phyloP scores from a whole-genome alignment of 1,140 invertebrate species.

The Rhopalosiphum padi region DNA sequence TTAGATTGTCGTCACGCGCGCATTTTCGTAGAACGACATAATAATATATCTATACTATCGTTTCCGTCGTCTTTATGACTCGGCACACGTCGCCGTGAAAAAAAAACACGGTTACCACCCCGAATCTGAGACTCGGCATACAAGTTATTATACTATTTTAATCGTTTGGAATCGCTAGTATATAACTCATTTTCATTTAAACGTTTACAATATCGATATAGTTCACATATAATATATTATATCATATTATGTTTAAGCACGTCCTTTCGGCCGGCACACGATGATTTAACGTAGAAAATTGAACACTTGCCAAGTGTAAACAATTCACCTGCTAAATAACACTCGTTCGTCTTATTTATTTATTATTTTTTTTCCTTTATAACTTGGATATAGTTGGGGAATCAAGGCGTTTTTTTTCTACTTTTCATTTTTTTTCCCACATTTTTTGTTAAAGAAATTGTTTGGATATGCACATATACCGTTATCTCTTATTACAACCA shows the following conservation, averaged over 20 bases:
- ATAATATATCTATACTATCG: not conserved
- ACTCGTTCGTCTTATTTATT: not conserved
- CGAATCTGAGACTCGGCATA: not conserved
- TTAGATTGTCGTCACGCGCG: not conserved
- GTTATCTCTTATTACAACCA: not conserved
- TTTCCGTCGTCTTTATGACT: not conserved
- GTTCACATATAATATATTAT: not conserved
- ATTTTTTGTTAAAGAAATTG: not conserved
- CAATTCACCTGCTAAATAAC: slow-evolving; percentile 32
- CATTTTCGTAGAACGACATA: not conserved
- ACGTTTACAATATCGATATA: not conserved
- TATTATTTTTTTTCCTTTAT: not conserved
- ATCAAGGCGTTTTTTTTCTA: not conserved
- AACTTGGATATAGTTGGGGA: not conserved
- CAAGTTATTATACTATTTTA: not conserved
- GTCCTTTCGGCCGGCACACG: not conserved
- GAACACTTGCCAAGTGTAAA: slow-evolving; percentile 2
- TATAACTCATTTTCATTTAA: not conserved
- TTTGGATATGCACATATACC: not conserved
- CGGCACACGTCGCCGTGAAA: not conserved
- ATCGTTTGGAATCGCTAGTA: not conserved
- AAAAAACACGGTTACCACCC: not conserved
- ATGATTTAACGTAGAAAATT: not conserved
- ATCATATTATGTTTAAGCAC: not conserved
- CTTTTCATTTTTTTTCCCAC: not conserved